Percentiles rank a stretch among this genome's conserved stretches.
These are phyloP conservation scores for Tyrannus savana DNA, from an alignment of 2,113 vertebrate species.

Conservation along the genomic window DNA sequence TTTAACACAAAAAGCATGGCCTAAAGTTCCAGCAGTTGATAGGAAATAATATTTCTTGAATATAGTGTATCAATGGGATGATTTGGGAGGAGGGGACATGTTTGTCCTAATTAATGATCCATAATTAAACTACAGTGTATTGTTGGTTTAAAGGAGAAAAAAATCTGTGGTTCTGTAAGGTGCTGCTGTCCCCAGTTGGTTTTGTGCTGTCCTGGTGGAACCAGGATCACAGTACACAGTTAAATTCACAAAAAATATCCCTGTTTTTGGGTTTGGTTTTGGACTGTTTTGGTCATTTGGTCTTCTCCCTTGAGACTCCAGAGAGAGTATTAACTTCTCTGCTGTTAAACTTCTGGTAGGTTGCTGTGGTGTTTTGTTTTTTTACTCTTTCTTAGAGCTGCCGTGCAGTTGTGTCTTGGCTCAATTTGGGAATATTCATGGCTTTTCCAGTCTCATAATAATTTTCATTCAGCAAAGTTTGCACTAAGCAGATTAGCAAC, in stretches of 20 bases:
- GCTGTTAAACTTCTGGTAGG: background rate
- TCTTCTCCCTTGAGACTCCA: background rate
- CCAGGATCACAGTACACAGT: background rate
- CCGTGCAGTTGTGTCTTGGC: background rate
- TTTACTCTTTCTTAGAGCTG: background rate
- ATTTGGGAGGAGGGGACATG: accelerated
- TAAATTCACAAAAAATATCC: background rate
- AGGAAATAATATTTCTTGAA: background rate
- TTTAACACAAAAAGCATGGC: background rate
- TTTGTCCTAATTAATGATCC: background rate
- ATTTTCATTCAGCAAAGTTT: background rate
- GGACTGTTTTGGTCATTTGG: background rate
- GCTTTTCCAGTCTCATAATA: accelerated
- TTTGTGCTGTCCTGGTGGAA: background rate
- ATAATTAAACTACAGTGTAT: background rate
- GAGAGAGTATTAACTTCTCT: background rate
- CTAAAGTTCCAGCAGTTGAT: background rate
- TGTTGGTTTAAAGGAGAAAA: background rate
- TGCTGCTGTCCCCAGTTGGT: background rate
- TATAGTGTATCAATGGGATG: background rate
- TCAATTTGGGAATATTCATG: background rate
- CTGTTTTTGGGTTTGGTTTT: background rate
- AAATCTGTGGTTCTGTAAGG: background rate
- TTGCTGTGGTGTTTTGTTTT: background rate
- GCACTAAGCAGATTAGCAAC: accelerated